Evolutionary conservation across 1,140 invertebrate species (phyloP).

Genomic region (Lepeophtheirus salmonis): DNA sequence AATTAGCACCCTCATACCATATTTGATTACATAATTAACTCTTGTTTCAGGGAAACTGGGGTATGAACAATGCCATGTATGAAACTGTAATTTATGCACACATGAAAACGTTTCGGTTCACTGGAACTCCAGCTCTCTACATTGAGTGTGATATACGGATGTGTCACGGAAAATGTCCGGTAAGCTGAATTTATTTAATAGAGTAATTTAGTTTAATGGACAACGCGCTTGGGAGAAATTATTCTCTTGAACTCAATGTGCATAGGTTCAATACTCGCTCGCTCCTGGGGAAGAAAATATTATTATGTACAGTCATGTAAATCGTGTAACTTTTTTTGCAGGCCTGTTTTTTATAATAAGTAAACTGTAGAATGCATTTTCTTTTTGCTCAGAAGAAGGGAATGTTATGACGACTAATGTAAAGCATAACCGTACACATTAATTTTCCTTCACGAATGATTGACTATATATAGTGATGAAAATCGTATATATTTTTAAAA

Average conservation of each 20-base stretch:
- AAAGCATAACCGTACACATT: too few species aligned
- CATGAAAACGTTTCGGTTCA: slow-evolving; percentile 86
- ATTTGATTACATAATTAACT: too few species aligned
- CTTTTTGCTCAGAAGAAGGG: slow-evolving; percentile 15
- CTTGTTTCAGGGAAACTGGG: slow-evolving; percentile 74
- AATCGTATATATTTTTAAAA: too few species aligned
- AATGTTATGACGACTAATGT: slow-evolving; percentile 17
- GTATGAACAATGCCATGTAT: slow-evolving; percentile 59
- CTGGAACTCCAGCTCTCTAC: slow-evolving; percentile 74
- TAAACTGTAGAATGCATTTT: neutral
- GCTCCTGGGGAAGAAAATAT: neutral
- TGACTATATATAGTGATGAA: too few species aligned
- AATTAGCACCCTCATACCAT: too few species aligned
- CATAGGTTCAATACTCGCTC: too few species aligned
- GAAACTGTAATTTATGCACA: slow-evolving; percentile 83
- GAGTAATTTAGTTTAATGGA: neutral
- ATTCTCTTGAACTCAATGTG: too few species aligned
- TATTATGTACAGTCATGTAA: neutral
- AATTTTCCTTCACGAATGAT: too few species aligned
- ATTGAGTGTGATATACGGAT: slow-evolving; percentile 84
- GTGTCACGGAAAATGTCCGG: slow-evolving; percentile 81
- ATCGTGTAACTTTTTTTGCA: neutral
- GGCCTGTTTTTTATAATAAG: neutral
- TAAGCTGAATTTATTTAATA: slow-evolving; percentile 31
- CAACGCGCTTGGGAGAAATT: too few species aligned